Base-by-base conservation (phyloP, 2,888 invertebrate genomes). In the Tachina grossa region DNA sequence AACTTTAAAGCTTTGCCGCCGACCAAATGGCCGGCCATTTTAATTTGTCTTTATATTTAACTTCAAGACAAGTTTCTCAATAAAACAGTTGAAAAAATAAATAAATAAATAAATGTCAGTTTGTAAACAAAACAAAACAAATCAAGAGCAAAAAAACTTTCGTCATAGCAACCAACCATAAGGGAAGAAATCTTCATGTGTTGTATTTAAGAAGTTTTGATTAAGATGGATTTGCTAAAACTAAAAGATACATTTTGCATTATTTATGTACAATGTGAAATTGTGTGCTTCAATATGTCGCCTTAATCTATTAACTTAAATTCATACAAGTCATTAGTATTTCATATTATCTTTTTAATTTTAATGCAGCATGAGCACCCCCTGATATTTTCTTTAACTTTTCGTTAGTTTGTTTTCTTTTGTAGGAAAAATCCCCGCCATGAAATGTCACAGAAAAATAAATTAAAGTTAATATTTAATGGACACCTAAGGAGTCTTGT, bases 381-480 rank as follows among this genome's bases (percentile, higher is more conserved):
- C n/a, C 5, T 22, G 6, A 14, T 45, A 45, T 55, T 10, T 6
- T 19, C 6, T 14, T 8, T 47, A 19, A 49, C 10, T 57, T 45
- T n/a, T 39, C 31, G 31, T 5, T 6, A 6, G 5, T 31, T 31
- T 41, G 31, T 45, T 16, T 2, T 47, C 39, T 57, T 41, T 72
- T 55, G n/a, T 41, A 2, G 63, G 74, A 49, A 43, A 78, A 79
- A 72, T 79, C 45, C 9, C 55, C 55, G 47, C 69, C 75, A 63
- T 71, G 45, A 65, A 75, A 65, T 79, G 80, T 78, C 80, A 66
- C 80, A 31, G 31, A 31, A 59, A 76, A 84, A 80, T 53, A 76
- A 80, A 84, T 80, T 76, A 61, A 84, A 71, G 66, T 84, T 22
- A 76, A 76, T 80, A 84, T 80, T 76, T 80, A 80, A 84, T 80